Percentiles rank a stretch among this genome's conserved stretches.
phyloP scores from a whole-genome alignment of 64 coral and sea anemone genomes.

The Porites australiensis region DNA sequence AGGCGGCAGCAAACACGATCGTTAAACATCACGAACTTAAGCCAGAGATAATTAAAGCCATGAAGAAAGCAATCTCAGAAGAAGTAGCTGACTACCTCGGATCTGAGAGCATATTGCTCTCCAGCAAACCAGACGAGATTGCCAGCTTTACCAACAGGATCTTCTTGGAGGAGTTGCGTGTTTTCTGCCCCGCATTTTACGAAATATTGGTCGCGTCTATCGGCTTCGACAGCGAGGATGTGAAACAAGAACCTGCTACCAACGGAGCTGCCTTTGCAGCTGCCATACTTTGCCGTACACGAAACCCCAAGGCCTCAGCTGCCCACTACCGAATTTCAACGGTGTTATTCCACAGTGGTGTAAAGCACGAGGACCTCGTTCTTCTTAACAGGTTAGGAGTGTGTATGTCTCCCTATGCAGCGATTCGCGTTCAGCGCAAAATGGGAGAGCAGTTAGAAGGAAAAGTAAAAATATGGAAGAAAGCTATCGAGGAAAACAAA shows the following conservation, averaged over 20 bases:
- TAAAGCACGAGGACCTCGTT: constrained; percentile 8
- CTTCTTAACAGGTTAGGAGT: constrained; percentile 32
- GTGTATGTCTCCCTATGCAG: constrained; percentile 17
- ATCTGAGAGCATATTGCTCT: constrained; percentile 48
- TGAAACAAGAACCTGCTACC: constrained; percentile 11
- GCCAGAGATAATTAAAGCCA: constrained; percentile 7
- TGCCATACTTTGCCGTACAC: not conserved
- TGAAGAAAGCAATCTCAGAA: constrained; percentile 10
- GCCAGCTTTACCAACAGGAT: constrained; percentile 28
- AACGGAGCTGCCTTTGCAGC: constrained; percentile 40
- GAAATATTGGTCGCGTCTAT: constrained; percentile 29
- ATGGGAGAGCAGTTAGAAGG: constrained; percentile 34
- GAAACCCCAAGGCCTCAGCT: constrained; percentile 11
- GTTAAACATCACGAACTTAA: constrained; percentile 15
- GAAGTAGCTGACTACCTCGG: constrained; percentile 39
- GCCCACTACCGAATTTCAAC: constrained; percentile 25
- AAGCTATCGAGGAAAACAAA: constrained; percentile 9
- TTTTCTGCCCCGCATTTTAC: constrained; percentile 51
- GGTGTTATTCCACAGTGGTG: constrained; percentile 45
- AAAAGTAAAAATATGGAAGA: constrained; percentile 17
- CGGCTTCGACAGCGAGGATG: not conserved
- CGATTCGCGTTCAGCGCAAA: constrained; percentile 7
- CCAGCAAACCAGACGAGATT: constrained; percentile 38
- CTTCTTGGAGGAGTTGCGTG: constrained; percentile 56
- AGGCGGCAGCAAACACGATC: constrained; percentile 40